Base-by-base conservation (phyloP, 2,113 vertebrate species). In the Urocolius indicus region DNA sequence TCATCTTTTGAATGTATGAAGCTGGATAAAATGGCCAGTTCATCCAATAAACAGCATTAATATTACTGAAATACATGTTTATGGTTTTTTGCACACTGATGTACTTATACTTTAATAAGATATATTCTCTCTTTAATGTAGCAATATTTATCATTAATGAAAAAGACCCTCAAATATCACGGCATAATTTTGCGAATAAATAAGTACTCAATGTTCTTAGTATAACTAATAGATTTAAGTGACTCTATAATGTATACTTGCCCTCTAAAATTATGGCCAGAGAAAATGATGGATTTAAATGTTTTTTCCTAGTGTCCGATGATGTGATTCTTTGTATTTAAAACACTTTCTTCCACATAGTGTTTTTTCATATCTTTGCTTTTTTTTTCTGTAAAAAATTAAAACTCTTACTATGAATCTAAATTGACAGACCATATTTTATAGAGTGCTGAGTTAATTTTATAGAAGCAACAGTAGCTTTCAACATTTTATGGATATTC, bases 401-500 rank as follows among this genome's bases (percentile, higher is more conserved):
- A 34, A 75, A 72, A 73, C 0, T 27, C 43, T 75, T 16, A 68
- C 14, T 59, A 82, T 30, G 48, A 95, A 74, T 93, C 22, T 67
- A 68, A 46, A 95, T 87, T 81, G 29, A 10, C 22, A 92, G 54
- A 10, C 23, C 76, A 3, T 49, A 46, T 62, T 58, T 84, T 46
- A 67, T 48, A 46, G 15, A 36, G 52, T 76, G 22, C 13, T 49
- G 36, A 79, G 16, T 55, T 93, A 63, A 48, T 95, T 90, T 75
- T 80, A 87, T 5, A 91, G 61, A 88, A 96, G n/a, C 18, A 89
- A 69, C 14, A 18, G 73, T 82, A 80, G 23, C n/a, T 85, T 94
- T 90, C 62, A 83, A 43, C 19, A 87, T 68, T 96, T 81, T 84
- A 73, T 81, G 90, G 58, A 22, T 92, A 93, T 89, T 80, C 68